phyloP scores from a whole-genome alignment of 1,140 invertebrate genomes.

The Saccostrea glomerata region DNA sequence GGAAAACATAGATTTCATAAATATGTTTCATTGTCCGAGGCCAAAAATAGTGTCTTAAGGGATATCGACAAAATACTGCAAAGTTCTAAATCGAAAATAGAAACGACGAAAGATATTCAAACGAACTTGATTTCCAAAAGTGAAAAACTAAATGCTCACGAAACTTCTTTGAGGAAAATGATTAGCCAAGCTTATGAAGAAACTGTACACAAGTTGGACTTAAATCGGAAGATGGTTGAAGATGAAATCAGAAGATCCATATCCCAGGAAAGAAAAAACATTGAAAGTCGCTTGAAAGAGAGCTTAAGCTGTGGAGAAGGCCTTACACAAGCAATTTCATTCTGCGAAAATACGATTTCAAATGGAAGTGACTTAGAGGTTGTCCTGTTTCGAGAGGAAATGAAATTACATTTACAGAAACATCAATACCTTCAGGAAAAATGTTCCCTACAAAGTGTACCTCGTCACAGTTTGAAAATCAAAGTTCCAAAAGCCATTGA shows the following conservation, averaged over 20 bases:
- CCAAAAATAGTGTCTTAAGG: not conserved
- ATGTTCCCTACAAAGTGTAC: too few species aligned
- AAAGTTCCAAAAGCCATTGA: too few species aligned
- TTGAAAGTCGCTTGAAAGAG: too few species aligned
- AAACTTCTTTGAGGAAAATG: too few species aligned
- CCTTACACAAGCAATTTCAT: not conserved
- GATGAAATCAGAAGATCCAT: too few species aligned
- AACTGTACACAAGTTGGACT: too few species aligned
- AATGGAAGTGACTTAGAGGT: not conserved
- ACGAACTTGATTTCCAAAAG: not conserved
- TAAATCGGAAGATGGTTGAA: too few species aligned
- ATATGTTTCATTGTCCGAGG: not conserved
- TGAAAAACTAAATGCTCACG: not conserved
- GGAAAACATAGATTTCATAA: not conserved
- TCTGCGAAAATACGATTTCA: not conserved
- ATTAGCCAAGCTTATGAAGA: too few species aligned
- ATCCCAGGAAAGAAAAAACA: too few species aligned
- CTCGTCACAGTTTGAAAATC: too few species aligned
- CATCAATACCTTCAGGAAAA: too few species aligned
- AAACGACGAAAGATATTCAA: not conserved
- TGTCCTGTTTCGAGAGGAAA: not conserved
- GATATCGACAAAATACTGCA: not conserved
- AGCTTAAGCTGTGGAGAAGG: too few species aligned
- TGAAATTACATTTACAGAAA: not conserved
- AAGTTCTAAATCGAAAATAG: not conserved